Conservation (phyloP, 2,113 vertebrate genomes). For the Embiotoca jacksoni region DNA sequence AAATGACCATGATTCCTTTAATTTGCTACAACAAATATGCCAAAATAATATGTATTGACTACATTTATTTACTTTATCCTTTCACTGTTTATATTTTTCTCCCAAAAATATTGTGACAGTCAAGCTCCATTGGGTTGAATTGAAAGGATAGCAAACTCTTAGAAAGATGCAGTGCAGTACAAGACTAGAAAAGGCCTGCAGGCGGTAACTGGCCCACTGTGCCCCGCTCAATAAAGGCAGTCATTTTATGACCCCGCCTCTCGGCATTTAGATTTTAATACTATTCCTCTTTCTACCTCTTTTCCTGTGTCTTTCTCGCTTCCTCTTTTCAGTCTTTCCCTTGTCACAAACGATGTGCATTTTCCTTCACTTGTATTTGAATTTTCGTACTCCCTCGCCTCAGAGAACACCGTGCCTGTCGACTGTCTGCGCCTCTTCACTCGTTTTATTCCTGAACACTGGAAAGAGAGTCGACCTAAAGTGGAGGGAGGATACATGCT, state of each 20-base stretch:
- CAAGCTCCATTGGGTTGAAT: background rate
- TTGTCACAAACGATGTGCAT: constrained; percentile 19
- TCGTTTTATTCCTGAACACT: background rate
- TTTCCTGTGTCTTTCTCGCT: constrained; percentile 28
- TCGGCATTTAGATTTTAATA: constrained; percentile 68
- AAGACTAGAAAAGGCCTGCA: constrained; percentile 47
- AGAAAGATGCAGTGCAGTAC: constrained; percentile 24
- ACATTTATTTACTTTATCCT: background rate
- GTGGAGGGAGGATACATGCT: constrained; percentile 17
- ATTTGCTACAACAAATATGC: background rate
- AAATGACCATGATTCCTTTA: background rate
- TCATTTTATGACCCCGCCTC: constrained; percentile 64
- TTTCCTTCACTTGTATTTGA: constrained; percentile 31
- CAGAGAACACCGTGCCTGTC: background rate
- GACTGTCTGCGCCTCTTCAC: constrained; percentile 19
- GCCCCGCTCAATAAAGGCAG: constrained; percentile 69
- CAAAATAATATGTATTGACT: background rate
- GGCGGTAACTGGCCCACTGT: constrained; percentile 56
- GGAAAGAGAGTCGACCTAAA: background rate
- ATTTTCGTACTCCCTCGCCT: background rate
- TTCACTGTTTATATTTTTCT: background rate
- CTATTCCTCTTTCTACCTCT: constrained; percentile 22
- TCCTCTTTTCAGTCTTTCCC: constrained; percentile 27
- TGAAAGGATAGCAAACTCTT: background rate
- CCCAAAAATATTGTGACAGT: background rate